phyloP scores from a whole-genome alignment of 1,140 invertebrate species.

The Drosophila subobscura region DNA sequence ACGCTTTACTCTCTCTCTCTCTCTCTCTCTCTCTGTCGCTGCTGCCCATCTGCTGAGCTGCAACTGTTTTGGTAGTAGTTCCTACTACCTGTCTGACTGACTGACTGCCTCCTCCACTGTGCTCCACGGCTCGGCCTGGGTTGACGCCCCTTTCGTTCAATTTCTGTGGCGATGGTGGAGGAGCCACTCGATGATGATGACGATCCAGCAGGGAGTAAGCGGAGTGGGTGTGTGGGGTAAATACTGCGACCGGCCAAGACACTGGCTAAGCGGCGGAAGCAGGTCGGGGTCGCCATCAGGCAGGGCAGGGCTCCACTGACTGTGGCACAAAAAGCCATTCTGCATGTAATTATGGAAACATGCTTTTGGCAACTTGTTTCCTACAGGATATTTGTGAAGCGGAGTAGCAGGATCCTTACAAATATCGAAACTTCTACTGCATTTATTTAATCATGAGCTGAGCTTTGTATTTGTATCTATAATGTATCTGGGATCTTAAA shows the following conservation, averaged over 20 bases:
- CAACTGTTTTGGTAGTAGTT: conserved; percentile 75
- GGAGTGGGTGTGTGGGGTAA: conserved; percentile 32
- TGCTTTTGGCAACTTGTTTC: conserved; percentile 71
- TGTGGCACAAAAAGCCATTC: conserved; percentile 54
- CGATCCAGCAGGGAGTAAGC: conserved; percentile 7
- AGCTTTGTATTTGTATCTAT: too few relatives aligned
- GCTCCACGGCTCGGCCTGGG: conserved; percentile 14
- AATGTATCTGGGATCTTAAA: too few relatives aligned
- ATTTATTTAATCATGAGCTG: too few relatives aligned
- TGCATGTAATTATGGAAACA: conserved; percentile 83
- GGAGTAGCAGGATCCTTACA: too few relatives aligned
- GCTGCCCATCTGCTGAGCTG: conserved; percentile 27
- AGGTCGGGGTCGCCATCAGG: conserved; percentile 11
- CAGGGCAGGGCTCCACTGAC: not conserved
- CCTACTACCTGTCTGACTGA: conserved; percentile 22
- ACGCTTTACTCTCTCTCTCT: conserved; percentile 29
- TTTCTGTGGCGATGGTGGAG: conserved; percentile 46
- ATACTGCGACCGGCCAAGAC: conserved; percentile 18
- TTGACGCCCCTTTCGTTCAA: conserved; percentile 74
- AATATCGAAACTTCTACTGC: too few relatives aligned
- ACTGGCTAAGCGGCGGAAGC: conserved; percentile 62
- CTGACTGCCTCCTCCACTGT: conserved; percentile 5
- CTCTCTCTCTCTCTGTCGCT: not conserved
- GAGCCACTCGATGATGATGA: conserved; percentile 29
- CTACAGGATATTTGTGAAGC: conserved; percentile 15